Evolutionary conservation across 2,888 invertebrate genomes (phyloP), one percentile per base, ranked within the genome.

Genomic region (Rosalia funebris): DNA sequence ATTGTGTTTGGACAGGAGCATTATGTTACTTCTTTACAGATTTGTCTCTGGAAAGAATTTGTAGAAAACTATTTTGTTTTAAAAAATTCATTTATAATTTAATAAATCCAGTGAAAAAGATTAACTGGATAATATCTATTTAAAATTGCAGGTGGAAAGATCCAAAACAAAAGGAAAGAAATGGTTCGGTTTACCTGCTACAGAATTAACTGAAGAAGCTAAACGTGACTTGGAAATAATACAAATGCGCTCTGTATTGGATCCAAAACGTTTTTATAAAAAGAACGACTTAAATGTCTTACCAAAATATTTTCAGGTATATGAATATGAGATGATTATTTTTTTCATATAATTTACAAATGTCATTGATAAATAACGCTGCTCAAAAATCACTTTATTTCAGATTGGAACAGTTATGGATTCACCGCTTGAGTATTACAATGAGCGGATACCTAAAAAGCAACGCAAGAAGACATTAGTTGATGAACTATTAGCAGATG

Each of bases 221-320:
- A 91, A 90, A 80, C 91, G 90, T 75, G 97, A 98, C 81, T 83
- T 99, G 9, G 89, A 93, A 82, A 84, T 97, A 9, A 83, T 99
- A 1, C 91, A 94, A 82, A 96, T 98, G 96, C 88, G 98, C 72
- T 92, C 93, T 0, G 93, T 88, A 0, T 82, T 98, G 9, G 92
- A 98, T 83, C 94, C 96, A 0, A 96, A 96, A 79, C 90, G 90
- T 69, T 98, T 97, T 82, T 98, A 98, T 83, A 97, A 97, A 81
- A 92, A 93, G 75, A 95, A 94, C 79, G 94, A 95, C 76, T 84
- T 91, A 68, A 91, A 91, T 82, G 89, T 87, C 0, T 76, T 95
- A 25, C 97, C 98, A 0, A 98, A 97, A 82, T 97, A 93, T 79
- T 98, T 98, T 82, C 94, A 95, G 85, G 93, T 93, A 71, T 72